Percentiles rank a stretch among this genome's conserved stretches.
phyloP scores from a whole-genome alignment of 2,888 invertebrate species.

The Drosophila phalerata region DNA sequence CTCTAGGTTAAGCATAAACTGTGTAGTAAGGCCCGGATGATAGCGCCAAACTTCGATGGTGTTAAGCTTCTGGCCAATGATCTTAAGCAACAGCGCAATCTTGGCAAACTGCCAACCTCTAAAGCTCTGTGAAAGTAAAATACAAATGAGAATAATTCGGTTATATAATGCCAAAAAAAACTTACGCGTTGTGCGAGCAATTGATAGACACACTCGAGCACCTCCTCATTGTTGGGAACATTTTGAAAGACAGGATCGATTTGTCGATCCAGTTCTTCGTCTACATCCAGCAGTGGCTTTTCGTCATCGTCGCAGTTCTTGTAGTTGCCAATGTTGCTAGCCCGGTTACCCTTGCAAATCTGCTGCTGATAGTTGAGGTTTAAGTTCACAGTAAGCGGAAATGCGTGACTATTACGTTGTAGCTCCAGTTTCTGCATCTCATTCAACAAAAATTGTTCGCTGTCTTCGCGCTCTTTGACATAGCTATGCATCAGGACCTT shows the following conservation, averaged over 20 bases:
- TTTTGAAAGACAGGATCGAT: slow-evolving; percentile 82
- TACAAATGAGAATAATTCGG: not conserved
- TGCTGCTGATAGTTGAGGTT: slow-evolving; percentile 77
- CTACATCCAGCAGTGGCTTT: slow-evolving; percentile 47
- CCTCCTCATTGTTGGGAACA: slow-evolving; percentile 78
- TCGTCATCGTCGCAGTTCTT: slow-evolving; percentile 77
- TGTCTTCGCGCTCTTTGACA: slow-evolving; percentile 78
- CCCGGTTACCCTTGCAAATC: slow-evolving; percentile 82
- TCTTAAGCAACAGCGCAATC: slow-evolving; percentile 77
- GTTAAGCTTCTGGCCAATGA: slow-evolving; percentile 82
- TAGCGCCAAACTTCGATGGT: slow-evolving; percentile 83
- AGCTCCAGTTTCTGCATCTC: slow-evolving; percentile 74
- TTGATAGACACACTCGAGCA: slow-evolving; percentile 75
- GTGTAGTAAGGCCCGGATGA: slow-evolving; percentile 79
- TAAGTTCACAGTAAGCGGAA: slow-evolving; percentile 60
- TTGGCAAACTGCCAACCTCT: slow-evolving; percentile 83
- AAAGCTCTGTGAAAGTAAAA: slow-evolving; percentile 62
- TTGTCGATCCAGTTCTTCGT: slow-evolving; percentile 68
- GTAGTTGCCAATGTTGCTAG: slow-evolving; percentile 81
- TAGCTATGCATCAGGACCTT: slow-evolving; percentile 77
- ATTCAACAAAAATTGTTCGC: slow-evolving; percentile 74
- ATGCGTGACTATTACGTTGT: slow-evolving; percentile 73
- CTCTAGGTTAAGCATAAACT: slow-evolving; percentile 81
- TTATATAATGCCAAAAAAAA: not conserved
- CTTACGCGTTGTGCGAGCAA: slow-evolving; percentile 74